Evolutionary conservation across 1,140 invertebrate species (phyloP).

Genomic region (Pogonomyrmex barbatus): DNA sequence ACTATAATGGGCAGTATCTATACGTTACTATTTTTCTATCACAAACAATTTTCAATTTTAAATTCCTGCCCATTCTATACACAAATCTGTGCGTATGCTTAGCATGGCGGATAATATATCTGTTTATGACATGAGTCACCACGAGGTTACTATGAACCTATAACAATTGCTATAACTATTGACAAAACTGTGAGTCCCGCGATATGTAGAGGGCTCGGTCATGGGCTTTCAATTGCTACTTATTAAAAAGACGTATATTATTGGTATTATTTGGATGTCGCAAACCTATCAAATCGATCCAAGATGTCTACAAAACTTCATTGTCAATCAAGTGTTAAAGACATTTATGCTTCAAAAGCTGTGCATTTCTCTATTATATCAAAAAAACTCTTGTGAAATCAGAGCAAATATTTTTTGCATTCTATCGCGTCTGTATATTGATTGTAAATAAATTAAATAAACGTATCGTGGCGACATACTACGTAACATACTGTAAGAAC

Average conservation of each 20-base stretch:
- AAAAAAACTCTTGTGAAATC: neutral
- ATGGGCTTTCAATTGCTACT: slow-evolving; percentile 70
- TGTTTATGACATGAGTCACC: neutral
- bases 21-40: slow-evolving; percentile 22
- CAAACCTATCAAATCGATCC: slow-evolving; percentile 36
- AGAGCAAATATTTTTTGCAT: neutral
- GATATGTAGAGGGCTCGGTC: slow-evolving; percentile 72
- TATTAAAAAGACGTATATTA: slow-evolving; percentile 15
- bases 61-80: slow-evolving; percentile 12
- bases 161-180: slow-evolving; percentile 60
- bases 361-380: neutral
- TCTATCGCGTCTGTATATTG: neutral
- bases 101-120: neutral
- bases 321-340: slow-evolving; percentile 33
- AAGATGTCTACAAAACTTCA: neutral
- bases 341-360: neutral
- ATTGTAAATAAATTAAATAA: slow-evolving; percentile 16
- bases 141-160: neutral
- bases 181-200: slow-evolving; percentile 62
- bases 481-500: neutral
- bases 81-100: slow-evolving; percentile 39
- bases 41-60: slow-evolving; percentile 39
- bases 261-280: neutral
- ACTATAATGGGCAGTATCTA: neutral
- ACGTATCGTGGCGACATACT: neutral